A percentile compares a stretch with the other conserved stretches of the same genome.
Evolutionary conservation across 2,888 invertebrate genomes (phyloP).

Genomic region (Rhamnusium bicolor): DNA sequence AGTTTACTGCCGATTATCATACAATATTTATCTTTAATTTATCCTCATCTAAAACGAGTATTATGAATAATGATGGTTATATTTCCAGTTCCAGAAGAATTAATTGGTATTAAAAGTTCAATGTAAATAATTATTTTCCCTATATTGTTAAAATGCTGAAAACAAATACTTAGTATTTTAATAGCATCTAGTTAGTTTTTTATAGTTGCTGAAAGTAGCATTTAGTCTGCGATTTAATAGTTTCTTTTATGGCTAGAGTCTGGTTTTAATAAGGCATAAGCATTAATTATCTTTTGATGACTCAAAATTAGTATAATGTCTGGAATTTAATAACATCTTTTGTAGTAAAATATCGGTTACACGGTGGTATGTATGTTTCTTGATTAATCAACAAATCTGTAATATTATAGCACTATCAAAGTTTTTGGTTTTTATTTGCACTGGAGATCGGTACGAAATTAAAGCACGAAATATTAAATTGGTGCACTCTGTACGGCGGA

Average conservation of each 20-base stretch:
- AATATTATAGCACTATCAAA: not conserved
- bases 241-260: conserved; percentile 23
- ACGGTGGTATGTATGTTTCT: not conserved
- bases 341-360: conserved; percentile 3
- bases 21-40: too few relatives aligned
- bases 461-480: not conserved
- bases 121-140: not conserved
- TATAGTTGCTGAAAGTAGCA: conserved; percentile 9
- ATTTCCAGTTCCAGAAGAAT: too few relatives aligned
- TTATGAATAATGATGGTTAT: not conserved
- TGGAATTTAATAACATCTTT: conserved; percentile 11
- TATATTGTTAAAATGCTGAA: too few relatives aligned
- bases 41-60: too few relatives aligned
- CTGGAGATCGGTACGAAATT: not conserved
- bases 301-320: conserved; percentile 17
- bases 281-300: conserved; percentile 21
- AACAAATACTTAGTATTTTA: too few relatives aligned
- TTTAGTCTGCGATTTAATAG: conserved; percentile 27
- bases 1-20: too few relatives aligned
- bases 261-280: conserved; percentile 12
- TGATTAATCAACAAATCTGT: not conserved
- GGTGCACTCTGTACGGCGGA: not conserved
- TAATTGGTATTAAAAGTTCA: not conserved
- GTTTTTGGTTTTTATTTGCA: conserved; percentile 8
- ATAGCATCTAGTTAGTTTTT: conserved; percentile 23